Evolutionary conservation across 1,140 invertebrate genomes (phyloP), one percentile per base, ranked within the genome.

Genomic region (Steinernema khuongi): DNA sequence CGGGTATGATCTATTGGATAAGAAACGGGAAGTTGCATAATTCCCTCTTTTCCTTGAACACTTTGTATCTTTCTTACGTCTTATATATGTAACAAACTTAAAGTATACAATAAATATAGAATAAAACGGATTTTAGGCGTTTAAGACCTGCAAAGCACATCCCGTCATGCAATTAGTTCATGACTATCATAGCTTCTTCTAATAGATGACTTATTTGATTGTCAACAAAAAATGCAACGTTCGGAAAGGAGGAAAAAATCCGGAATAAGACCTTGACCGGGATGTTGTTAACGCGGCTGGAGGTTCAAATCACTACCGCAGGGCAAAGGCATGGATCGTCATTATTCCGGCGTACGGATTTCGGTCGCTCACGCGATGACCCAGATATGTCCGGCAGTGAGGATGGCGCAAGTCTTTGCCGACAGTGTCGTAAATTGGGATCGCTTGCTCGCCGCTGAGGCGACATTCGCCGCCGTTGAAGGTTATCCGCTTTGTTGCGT

Each of bases 261-360:
- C 50, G 50, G 50, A 22, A 60, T n/a, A 22, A 60, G 50, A 60
- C 50, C 50, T 60, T 60, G 50, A 60, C 50, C 50, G 50, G 50
- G 19, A 60, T 26, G 50, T 26, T 14, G 50, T 60, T 2, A 60
- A 60, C 50, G 50, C 50, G 50, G 50, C 50, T 60, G 50, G 50
- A 60, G 50, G 11, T 60, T 60, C 11, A 22, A 60, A 60, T 60
- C 50, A 22, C 50, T 22, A 60, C 50, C 50, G 50, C 50, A 60
- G 50, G 50, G 50, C 50, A 60, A 60, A 60, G 50, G 50, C 50
- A 60, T 60, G 50, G 50, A 60, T 60, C 50, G 50, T 60, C 50
- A 60, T 60, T 26, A 60, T 60, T 60, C 50, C 50, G 11, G 7
- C 50, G 36, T 41, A 14, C 50, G 50, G 50, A 60, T 60, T 60